A percentile compares a stretch with the other conserved stretches of the same genome.
phyloP scores from a whole-genome alignment of 2,113 vertebrate genomes.

The Hypocryptadius cinnamomeus region DNA sequence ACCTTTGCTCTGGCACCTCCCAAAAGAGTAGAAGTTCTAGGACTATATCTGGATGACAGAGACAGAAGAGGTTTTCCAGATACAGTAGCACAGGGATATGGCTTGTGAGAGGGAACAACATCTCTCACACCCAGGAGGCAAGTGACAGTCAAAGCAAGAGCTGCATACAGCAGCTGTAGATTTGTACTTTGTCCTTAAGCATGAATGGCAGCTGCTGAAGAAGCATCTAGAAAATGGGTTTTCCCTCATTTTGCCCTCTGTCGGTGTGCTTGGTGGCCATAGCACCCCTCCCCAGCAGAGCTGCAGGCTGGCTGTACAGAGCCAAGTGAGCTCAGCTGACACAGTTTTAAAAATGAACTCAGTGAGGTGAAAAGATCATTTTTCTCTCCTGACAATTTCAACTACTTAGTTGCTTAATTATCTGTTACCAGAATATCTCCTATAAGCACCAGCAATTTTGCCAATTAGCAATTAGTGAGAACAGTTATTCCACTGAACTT shows the following conservation, averaged over 20 bases:
- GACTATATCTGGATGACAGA: background rate
- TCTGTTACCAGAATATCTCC: slow-evolving; percentile 62
- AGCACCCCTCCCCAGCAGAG: background rate
- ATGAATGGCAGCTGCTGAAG: background rate
- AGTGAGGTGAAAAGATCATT: slow-evolving; percentile 50
- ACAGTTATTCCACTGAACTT: slow-evolving; percentile 56
- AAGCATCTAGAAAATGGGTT: background rate
- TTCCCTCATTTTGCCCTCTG: background rate
- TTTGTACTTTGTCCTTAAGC: background rate
- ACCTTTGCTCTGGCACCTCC: background rate
- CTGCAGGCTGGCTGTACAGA: background rate
- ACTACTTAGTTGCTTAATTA: slow-evolving; percentile 64
- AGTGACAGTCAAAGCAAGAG: rapidly evolving
- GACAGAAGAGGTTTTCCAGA: rapidly evolving
- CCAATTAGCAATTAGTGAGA: slow-evolving; percentile 67
- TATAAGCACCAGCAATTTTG: slow-evolving; percentile 53
- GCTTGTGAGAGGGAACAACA: background rate
- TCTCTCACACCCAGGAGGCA: background rate
- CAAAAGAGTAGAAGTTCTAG: background rate
- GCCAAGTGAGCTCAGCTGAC: background rate
- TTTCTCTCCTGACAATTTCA: slow-evolving; percentile 64
- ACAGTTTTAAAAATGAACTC: slow-evolving; percentile 38
- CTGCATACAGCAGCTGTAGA: background rate
- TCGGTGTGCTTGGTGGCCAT: background rate
- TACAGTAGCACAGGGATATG: rapidly evolving